These are phyloP conservation scores for Neodon shergylaensis DNA, from an alignment of 2,113 vertebrate species.

Conservation along the genomic window DNA sequence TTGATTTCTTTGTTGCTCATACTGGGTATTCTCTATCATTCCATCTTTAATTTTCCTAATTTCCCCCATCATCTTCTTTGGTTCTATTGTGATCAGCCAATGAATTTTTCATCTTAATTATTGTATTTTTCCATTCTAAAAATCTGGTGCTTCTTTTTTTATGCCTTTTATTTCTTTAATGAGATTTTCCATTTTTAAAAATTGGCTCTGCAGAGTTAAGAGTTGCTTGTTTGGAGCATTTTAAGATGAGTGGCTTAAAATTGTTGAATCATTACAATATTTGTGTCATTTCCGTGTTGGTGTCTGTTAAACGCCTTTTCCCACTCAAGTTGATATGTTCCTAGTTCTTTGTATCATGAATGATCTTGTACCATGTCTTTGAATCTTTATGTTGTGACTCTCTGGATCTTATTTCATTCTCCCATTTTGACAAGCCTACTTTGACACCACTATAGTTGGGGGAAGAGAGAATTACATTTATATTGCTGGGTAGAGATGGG, in stretches of 20 bases:
- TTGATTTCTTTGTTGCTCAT: neutral
- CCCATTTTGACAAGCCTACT: neutral
- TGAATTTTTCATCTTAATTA: neutral
- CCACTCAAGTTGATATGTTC: neutral
- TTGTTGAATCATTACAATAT: neutral
- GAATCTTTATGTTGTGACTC: neutral
- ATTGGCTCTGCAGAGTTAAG: neutral
- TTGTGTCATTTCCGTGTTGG: neutral
- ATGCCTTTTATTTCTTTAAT: constrained; percentile 17
- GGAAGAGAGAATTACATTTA: neutral
- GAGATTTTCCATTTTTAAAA: neutral
- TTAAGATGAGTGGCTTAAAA: neutral
- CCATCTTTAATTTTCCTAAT: neutral
- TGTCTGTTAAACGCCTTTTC: neutral
- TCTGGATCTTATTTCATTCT: constrained; percentile 7
- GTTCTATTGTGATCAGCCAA: neutral
- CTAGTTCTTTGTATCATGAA: neutral
- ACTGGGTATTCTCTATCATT: neutral
- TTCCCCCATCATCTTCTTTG: neutral
- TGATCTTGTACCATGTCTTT: neutral
- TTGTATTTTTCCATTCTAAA: neutral
- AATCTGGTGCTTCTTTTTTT: neutral
- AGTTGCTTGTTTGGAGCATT: constrained; percentile 1
- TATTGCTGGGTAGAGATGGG: neutral
- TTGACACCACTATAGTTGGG: neutral